Conservation (phyloP, 2,113 vertebrate species). For the Pongo abelii region DNA sequence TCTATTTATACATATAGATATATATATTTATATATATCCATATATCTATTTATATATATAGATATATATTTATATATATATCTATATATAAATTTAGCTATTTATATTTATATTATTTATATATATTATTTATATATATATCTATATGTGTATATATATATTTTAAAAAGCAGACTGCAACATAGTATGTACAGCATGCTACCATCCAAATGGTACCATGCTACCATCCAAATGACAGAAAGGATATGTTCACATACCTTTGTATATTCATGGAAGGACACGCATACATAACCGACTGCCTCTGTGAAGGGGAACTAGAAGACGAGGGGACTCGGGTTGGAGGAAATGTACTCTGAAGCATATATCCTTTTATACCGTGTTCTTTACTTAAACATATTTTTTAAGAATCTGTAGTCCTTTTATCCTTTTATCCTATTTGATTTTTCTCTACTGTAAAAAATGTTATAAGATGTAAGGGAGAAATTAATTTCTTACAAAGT, state of each 20-base stretch:
- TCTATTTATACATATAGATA: too few relatives aligned
- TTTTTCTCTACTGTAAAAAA: slow-evolving; percentile 28
- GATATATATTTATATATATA: too few relatives aligned
- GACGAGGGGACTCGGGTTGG: not conserved
- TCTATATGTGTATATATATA: too few relatives aligned
- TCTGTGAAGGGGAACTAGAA: not conserved
- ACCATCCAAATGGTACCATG: not conserved
- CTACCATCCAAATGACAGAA: not conserved
- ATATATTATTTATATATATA: too few relatives aligned
- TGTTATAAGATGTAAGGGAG: not conserved
- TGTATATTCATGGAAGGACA: not conserved
- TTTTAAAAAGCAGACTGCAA: not conserved
- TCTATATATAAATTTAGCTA: too few relatives aligned
- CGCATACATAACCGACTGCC: not conserved
- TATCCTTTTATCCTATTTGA: not conserved
- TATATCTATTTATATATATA: too few relatives aligned
- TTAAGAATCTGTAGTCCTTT: not conserved
- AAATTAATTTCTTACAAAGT: slow-evolving; percentile 32
- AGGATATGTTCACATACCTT: not conserved
- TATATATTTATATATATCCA: too few relatives aligned
- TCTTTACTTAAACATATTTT: not conserved
- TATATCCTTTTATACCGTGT: not conserved
- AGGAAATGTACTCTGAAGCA: not conserved
- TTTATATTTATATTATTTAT: too few relatives aligned
- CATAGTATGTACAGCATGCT: too few relatives aligned